Evolutionary conservation across 2,888 invertebrate species (phyloP), one percentile per base, ranked within the genome.

Genomic region (Agonum fuliginosum): DNA sequence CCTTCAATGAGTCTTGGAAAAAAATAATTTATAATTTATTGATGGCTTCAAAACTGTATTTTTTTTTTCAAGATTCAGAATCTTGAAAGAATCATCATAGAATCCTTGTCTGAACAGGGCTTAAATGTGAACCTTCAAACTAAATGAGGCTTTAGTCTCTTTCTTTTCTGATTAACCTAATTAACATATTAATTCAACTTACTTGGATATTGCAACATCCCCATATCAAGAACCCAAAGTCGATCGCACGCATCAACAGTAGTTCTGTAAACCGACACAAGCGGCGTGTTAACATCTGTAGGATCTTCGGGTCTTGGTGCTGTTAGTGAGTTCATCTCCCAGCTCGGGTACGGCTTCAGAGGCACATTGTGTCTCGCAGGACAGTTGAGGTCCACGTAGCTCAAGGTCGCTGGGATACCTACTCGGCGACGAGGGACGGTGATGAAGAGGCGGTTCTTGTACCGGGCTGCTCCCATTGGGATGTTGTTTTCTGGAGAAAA

Each of bases 211-310:
- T 94, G 93, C 72, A 93, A 84, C 37, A 92, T 84, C 1, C 95
- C 95, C 0, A 93, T 93, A 82, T 95, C 95, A 0, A 95, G 90
- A 83, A 93, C 92, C 95, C 95, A 95, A 0, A 95, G 87, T 3
- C 95, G 86, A 48, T 92, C 91, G 81, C 95, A 95, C 0, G 86
- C 85, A 83, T 95, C 95, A 0, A 92, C 90, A 8, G 90, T 88
- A 0, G 93, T 90, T 48, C 95, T 88, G 84, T 94, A 94, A 1
- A 94, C 92, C 0, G 92, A 94, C 0, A 92, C 89, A 8, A 94
- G 83, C 41, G 83, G 81, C 30, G 81, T 81, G 3, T 70, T 22
- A 12, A 75, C 77, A 54, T 73, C 79, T 5, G 48, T 51, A 4
- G 78, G 75, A 22, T 82, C 83, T 14, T 81, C 73, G 37, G 80